These are phyloP conservation scores for Plectus sambesii DNA, from an alignment of 1,140 invertebrate genomes.

Conservation along the genomic window DNA sequence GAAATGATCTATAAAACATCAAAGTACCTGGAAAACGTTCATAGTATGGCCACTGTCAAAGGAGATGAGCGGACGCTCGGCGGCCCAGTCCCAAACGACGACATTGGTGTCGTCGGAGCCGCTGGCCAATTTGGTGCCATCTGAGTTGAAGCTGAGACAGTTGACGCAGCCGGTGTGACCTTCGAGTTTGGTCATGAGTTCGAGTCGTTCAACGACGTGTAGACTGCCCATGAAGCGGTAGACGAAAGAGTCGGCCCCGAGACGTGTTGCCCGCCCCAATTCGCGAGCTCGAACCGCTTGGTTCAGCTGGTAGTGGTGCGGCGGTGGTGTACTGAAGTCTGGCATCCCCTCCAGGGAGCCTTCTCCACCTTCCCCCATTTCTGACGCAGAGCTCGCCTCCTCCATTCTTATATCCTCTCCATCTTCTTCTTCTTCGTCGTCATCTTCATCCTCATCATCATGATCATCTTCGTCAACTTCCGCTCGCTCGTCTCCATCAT, in stretches of 20 bases:
- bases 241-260: too few relatives aligned
- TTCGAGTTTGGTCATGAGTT: conserved; percentile 64
- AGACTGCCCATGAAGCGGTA: conserved; percentile 66
- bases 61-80: conserved; percentile 55
- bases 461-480: conserved; percentile 30
- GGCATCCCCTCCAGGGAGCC: too few relatives aligned
- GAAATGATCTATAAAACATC: too few relatives aligned
- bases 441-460: conserved; percentile 30
- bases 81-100: conserved; percentile 78
- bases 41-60: conserved; percentile 67
- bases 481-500: conserved; percentile 25
- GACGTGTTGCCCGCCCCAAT: too few relatives aligned
- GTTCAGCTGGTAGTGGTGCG: too few relatives aligned
- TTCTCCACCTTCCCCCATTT: too few relatives aligned
- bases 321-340: too few relatives aligned
- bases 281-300: too few relatives aligned
- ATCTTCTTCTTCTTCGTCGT: conserved; percentile 27
- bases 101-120: conserved; percentile 78
- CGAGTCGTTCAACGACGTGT: conserved; percentile 66
- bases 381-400: too few relatives aligned
- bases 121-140: conserved; percentile 64
- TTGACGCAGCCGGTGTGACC: conserved; percentile 80
- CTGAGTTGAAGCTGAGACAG: conserved; percentile 72
- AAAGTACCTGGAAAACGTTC: conserved; percentile 87
- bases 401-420: too few relatives aligned